These are phyloP conservation scores for Reticulitermes speratus DNA, from an alignment of 1,140 invertebrate species.

Conservation along the genomic window DNA sequence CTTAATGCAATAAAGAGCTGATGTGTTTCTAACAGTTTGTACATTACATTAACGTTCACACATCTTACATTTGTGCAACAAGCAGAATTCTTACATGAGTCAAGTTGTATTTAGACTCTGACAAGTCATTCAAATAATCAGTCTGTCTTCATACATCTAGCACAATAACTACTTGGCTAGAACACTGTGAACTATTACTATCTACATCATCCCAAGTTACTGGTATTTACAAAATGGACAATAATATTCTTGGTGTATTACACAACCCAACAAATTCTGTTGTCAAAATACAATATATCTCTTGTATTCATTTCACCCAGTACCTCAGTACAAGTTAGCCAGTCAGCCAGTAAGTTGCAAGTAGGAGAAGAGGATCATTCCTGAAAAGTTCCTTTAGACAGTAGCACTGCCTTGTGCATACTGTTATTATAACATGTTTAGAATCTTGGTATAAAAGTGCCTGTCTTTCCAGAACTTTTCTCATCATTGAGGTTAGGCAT, in stretches of 20 bases:
- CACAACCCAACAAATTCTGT: background rate
- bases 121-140: background rate
- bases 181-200: background rate
- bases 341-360: too few species aligned
- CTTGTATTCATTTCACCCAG: background rate
- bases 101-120: background rate
- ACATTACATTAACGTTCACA: background rate
- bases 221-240: background rate
- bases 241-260: background rate
- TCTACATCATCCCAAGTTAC: background rate
- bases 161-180: background rate
- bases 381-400: too few species aligned
- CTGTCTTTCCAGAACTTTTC: too few species aligned
- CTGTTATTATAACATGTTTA: too few species aligned
- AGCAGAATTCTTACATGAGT: background rate
- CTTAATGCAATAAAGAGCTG: background rate
- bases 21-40: slow-evolving; percentile 13
- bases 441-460: too few species aligned
- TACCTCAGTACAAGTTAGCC: too few species aligned
- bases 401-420: too few species aligned
- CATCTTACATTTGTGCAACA: background rate
- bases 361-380: too few species aligned
- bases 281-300: background rate
- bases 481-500: too few species aligned
- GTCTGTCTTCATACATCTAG: background rate